These are phyloP conservation scores for Serranochromis macrocephalus DNA, from an alignment of 2,113 vertebrate genomes.

Conservation along the genomic window DNA sequence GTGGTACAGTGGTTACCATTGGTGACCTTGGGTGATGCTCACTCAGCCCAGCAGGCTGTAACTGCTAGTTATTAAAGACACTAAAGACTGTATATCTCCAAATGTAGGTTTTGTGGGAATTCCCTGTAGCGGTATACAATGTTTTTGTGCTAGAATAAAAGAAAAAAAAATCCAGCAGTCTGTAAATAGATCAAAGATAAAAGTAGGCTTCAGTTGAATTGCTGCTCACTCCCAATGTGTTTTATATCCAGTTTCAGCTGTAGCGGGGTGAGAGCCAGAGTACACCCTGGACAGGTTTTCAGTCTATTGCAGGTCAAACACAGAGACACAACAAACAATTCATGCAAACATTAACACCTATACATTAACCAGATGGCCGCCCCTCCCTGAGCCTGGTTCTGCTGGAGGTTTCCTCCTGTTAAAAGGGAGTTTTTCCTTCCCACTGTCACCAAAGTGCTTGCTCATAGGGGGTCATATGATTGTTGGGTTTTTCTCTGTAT, in stretches of 20 bases:
- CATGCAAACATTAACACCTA: neutral
- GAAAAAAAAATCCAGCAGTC: neutral
- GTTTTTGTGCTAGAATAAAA: neutral
- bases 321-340: neutral
- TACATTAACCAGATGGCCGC: neutral
- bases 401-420: neutral
- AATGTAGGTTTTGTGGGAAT: neutral
- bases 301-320: neutral
- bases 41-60: neutral
- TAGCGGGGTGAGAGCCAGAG: neutral
- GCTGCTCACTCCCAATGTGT: neutral
- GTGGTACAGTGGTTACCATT: neutral
- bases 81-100: neutral
- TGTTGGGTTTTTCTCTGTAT: neutral
- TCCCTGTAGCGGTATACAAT: neutral
- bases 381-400: neutral
- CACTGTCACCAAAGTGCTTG: neutral
- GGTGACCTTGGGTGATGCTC: neutral
- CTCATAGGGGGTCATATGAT: neutral
- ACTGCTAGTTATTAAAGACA: neutral
- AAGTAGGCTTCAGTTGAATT: neutral
- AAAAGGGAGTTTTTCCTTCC: neutral
- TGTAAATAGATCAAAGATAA: neutral
- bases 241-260: neutral
- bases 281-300: neutral